Percentiles rank a stretch among this genome's conserved stretches.
Conservation (phyloP, 2,797 vertebrate species). For the Hafferia zeledoni region DNA sequence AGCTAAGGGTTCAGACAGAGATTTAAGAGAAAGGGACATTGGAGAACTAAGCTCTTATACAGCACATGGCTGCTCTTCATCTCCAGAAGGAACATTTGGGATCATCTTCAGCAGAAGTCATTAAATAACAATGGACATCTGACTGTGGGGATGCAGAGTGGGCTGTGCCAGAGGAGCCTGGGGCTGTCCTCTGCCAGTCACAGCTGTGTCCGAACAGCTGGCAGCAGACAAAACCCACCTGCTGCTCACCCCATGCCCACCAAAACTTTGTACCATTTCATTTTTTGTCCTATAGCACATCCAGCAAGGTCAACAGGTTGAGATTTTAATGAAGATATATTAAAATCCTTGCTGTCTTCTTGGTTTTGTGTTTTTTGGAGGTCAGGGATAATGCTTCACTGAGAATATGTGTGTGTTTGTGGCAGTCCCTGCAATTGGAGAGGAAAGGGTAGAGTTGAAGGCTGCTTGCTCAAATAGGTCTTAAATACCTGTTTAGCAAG, state of each 20-base stretch:
- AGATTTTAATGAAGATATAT: background rate
- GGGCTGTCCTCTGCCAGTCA: background rate
- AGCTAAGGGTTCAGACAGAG: background rate
- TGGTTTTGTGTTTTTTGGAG: background rate
- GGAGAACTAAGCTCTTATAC: background rate
- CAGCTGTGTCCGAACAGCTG: background rate
- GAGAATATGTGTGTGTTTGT: rapidly evolving
- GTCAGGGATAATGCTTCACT: rapidly evolving
- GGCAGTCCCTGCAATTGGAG: background rate
- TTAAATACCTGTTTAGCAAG: background rate
- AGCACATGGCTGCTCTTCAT: background rate
- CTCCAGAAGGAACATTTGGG: background rate
- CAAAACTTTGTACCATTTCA: rapidly evolving
- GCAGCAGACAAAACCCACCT: rapidly evolving
- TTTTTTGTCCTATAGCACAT: background rate
- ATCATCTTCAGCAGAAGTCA: background rate
- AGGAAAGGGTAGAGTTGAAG: background rate
- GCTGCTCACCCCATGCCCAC: rapidly evolving
- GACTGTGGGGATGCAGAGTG: rapidly evolving
- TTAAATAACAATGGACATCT: background rate
- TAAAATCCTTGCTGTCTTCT: rapidly evolving
- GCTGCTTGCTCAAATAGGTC: background rate
- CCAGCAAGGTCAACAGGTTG: background rate
- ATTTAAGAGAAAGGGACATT: background rate
- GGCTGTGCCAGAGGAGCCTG: rapidly evolving